A percentile compares a stretch with the other conserved stretches of the same genome.
Evolutionary conservation across 2,888 invertebrate species (phyloP).

Genomic region (Metopia argyrocephala): DNA sequence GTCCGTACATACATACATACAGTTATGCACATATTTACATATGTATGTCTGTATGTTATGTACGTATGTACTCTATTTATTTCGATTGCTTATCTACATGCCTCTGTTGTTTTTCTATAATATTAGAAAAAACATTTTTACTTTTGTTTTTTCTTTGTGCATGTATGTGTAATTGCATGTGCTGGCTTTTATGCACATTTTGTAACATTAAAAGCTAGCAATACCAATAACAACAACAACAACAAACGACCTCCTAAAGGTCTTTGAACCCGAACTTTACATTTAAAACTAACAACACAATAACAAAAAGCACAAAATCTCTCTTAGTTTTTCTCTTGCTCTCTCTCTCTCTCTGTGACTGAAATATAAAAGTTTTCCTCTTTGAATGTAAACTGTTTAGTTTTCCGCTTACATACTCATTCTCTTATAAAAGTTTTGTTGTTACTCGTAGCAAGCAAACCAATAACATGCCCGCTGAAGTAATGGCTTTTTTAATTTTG

Average conservation of each 20-base stretch:
- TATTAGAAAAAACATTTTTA: neutral
- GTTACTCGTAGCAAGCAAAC: neutral
- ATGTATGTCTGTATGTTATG: no score
- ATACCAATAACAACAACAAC: slow-evolving; percentile 36
- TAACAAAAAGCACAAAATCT: slow-evolving; percentile 32
- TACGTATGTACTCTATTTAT: no score
- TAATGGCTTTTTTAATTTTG: slow-evolving; percentile 23
- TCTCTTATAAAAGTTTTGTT: no score
- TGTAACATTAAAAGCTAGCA: slow-evolving; percentile 13
- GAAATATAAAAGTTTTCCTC: no score
- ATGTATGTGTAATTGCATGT: neutral
- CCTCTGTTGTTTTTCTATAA: neutral
- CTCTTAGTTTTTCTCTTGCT: neutral
- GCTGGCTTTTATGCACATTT: slow-evolving; percentile 5
- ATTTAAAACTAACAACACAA: slow-evolving; percentile 53
- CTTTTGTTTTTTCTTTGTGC: neutral
- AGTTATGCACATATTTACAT: slow-evolving; percentile 9
- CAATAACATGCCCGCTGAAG: slow-evolving; percentile 55
- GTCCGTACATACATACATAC: neutral
- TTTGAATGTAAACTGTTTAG: no score
- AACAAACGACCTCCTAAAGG: slow-evolving; percentile 78
- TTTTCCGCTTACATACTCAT: no score
- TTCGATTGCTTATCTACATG: no score
- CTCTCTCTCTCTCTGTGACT: neutral
- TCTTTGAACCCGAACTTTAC: slow-evolving; percentile 75